Conservation (phyloP, 1,140 invertebrate genomes). For the Schlechtendalia chinensis region DNA sequence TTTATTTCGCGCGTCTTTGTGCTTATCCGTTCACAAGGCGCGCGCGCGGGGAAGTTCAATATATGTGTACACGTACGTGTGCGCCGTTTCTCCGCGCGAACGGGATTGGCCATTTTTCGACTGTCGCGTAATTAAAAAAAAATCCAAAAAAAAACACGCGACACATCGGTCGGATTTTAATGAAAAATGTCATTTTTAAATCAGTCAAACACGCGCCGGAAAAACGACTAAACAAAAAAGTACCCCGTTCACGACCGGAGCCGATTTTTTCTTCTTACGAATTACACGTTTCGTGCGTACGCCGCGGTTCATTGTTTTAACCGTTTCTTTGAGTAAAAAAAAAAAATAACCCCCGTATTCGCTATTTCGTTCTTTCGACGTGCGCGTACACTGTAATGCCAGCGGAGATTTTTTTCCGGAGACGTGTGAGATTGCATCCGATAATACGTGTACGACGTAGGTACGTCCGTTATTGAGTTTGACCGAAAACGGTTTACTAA, state of each 20-base stretch:
- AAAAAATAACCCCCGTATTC: too few species aligned
- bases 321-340: too few species aligned
- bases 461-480: neutral
- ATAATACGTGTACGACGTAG: neutral
- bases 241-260: neutral
- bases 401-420: neutral
- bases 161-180: neutral
- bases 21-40: neutral
- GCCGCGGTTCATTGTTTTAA: too few species aligned
- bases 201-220: neutral
- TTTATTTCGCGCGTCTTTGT: neutral
- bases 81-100: too few species aligned
- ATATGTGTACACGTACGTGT: too few species aligned
- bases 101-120: neutral
- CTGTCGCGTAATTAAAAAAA: neutral
- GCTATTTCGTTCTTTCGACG: neutral
- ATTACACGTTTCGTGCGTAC: neutral
- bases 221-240: neutral
- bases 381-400: neutral
- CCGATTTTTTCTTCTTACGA: neutral
- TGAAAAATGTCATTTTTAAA: slow-evolving; percentile 4
- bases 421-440: too few species aligned
- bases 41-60: neutral
- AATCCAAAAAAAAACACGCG: neutral
- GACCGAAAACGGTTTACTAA: neutral